Evolutionary conservation across 1,140 invertebrate genomes (phyloP).

Genomic region (Archegozetes longisetosus): DNA sequence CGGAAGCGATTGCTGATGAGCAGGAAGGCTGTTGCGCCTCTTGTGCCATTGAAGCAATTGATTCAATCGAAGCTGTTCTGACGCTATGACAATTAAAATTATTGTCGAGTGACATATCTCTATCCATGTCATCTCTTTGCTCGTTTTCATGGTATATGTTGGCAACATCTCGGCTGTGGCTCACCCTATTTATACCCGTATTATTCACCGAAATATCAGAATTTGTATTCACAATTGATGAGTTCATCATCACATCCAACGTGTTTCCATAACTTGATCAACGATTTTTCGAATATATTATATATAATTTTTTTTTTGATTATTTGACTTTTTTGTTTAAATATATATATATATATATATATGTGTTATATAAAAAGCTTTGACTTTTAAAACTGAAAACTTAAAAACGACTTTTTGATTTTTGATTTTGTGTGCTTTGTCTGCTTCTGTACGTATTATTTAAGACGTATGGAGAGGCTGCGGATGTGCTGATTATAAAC

Average conservation of each 20-base stretch:
- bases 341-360: neutral
- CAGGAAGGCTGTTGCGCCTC: neutral
- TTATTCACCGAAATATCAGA: neutral
- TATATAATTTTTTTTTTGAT: neutral
- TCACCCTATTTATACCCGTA: neutral
- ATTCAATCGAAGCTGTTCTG: neutral
- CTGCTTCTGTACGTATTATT: neutral
- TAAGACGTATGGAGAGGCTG: neutral
- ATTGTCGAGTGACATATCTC: neutral
- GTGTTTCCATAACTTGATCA: neutral
- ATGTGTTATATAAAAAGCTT: neutral
- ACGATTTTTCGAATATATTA: neutral
- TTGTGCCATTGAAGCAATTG: neutral
- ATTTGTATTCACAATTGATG: neutral
- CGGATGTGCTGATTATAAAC: neutral
- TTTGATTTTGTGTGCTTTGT: neutral
- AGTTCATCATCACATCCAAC: neutral
- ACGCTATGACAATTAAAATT: neutral
- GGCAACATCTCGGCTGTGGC: neutral
- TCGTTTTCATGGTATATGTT: neutral
- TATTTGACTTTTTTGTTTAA: neutral
- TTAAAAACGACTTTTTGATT: neutral
- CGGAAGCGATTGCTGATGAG: neutral
- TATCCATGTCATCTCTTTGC: too few species aligned
- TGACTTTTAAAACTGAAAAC: neutral